Conservation (phyloP, 2,888 invertebrate species). For the Trachelus stipa region DNA sequence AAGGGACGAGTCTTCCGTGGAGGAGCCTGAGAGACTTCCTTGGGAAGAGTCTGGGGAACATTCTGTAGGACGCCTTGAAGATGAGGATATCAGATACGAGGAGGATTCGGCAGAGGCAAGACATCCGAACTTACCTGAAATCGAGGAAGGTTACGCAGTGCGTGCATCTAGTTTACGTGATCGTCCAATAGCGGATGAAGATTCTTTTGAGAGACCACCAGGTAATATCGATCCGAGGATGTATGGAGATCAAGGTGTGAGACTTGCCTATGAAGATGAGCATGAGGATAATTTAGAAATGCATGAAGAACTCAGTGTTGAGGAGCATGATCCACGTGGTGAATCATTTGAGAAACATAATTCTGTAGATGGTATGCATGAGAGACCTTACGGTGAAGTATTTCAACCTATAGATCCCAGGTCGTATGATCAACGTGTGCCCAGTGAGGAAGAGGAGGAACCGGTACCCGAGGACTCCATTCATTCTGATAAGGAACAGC, state of each 20-base stretch:
- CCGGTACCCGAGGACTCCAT: constrained; percentile 48
- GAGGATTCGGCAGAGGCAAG: background rate
- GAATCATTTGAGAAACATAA: constrained; percentile 15
- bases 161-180: constrained; percentile 1
- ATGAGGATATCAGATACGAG: background rate
- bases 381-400: constrained; percentile 25
- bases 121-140: background rate
- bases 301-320: constrained; percentile 14
- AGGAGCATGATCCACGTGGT: background rate
- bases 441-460: constrained; percentile 41
- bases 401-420: constrained; percentile 52
- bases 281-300: constrained; percentile 8
- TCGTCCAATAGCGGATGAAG: constrained; percentile 27
- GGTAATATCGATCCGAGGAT: constrained; percentile 46
- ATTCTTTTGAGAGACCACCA: constrained; percentile 39
- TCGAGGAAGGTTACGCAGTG: background rate
- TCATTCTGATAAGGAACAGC: constrained; percentile 68
- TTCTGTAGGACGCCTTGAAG: background rate
- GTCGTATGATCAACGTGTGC: constrained; percentile 30
- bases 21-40: constrained; percentile 28
- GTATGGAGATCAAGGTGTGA: constrained; percentile 40
- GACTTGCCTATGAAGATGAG: constrained; percentile 12
- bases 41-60: constrained; percentile 39
- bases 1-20: constrained; percentile 41
- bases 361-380: background rate